A percentile compares a stretch with the other conserved stretches of the same genome.
phyloP scores from a whole-genome alignment of 2,113 vertebrate species.

The Thalassoma bifasciatum region DNA sequence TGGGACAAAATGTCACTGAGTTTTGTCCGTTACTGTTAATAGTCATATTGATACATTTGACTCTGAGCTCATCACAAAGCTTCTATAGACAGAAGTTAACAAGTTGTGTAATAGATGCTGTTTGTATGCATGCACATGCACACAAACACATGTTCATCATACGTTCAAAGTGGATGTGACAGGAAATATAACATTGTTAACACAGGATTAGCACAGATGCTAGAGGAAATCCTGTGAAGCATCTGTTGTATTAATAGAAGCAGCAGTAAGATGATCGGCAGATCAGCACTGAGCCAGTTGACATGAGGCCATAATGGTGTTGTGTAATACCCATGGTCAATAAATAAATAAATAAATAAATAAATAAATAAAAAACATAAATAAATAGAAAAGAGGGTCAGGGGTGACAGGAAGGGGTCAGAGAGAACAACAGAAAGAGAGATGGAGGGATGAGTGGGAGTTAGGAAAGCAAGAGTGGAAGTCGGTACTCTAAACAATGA shows the following conservation, averaged over 20 bases:
- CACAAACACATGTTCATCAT: background rate
- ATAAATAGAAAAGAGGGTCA: background rate
- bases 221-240: slow-evolving; percentile 68
- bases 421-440: slow-evolving; percentile 4
- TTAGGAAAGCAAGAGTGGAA: slow-evolving; percentile 39
- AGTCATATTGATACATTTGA: slow-evolving; percentile 18
- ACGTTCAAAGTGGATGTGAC: slow-evolving; percentile 16
- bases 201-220: slow-evolving; percentile 65
- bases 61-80: background rate
- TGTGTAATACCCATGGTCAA: slow-evolving; percentile 42
- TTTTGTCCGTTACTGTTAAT: background rate
- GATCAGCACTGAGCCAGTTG: slow-evolving; percentile 40
- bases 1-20: background rate
- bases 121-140: background rate
- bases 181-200: slow-evolving; percentile 40
- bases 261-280: slow-evolving; percentile 64
- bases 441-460: slow-evolving; percentile 14
- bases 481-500: slow-evolving; percentile 44
- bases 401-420: slow-evolving; percentile 11
- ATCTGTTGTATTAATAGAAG: slow-evolving; percentile 72
- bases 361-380: background rate
- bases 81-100: too few relatives aligned
- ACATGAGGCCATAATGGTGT: slow-evolving; percentile 46
- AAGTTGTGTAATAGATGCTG: slow-evolving; percentile 50
- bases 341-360: slow-evolving; percentile 13